Base-by-base conservation (phyloP, 30 jellyfish, hydroid and myxozoan genomes). In the Chrysaora quinquecirrha region DNA sequence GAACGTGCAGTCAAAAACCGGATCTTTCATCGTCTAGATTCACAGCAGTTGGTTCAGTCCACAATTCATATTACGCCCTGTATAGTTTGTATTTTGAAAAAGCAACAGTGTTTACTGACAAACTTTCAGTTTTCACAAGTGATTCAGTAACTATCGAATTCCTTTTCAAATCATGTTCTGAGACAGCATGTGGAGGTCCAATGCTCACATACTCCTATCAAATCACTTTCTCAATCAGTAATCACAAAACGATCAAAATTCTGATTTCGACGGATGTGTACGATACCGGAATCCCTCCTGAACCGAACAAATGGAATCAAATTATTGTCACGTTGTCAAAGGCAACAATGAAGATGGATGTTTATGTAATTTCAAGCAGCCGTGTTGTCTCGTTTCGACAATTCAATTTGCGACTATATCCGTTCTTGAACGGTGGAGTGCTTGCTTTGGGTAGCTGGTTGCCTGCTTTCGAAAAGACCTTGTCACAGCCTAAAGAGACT, bases 401-500 rank as follows among this genome's bases (percentile, higher is more conserved):
- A 24, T 82, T 82, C 67, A 63, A 20, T 20, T 35, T 82, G 30
- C 18, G 16, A 18, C 30, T 78, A 11, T 69, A 68, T 25, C 93
- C 93, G 25, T 35, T 82, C 58, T 4, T 71, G 46, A 72, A 56
- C 56, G 74, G 86, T 32, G 93, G 93, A 10, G 46, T 82, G 30
- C 60, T 71, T 9, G 83, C 93, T 6, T 62, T 82, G 19, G 93
- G 93, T 1, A 82, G 93, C 50, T 82, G 93, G 93, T 32, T 65
- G 68, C 93, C 93, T 0, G 34, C 85, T 25, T 49, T 50, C 64
- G 20, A 70, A 46, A 27, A 66, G 43, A 70, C 84, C 20, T 11
- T 3, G 19, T 4, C 29, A 25, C 90, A 80, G 75, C 93, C 93
- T 2, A 60, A 72, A 43, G 86, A 58, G 11, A 22, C 86, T 1